Evolutionary conservation across 2,797 vertebrate species (phyloP).

Genomic region (Gambusia yucatana): DNA sequence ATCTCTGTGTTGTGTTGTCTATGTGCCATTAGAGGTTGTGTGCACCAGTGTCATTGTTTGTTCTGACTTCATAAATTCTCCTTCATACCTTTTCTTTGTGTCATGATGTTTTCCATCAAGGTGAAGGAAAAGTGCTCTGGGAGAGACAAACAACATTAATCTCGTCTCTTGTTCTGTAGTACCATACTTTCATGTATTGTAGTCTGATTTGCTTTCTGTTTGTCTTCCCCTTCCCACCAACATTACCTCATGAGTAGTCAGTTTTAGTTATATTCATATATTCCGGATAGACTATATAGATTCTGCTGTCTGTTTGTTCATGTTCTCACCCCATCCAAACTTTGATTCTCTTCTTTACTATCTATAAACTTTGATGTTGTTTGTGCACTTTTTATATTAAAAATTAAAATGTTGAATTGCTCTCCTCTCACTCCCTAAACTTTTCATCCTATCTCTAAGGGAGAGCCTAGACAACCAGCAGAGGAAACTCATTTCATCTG

Average conservation of each 20-base stretch:
- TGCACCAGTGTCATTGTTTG: conserved; percentile 1
- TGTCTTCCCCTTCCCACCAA: background rate
- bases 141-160: conserved; percentile 6
- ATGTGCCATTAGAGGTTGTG: background rate
- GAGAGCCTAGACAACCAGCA: no score
- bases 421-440: no score
- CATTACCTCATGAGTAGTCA: background rate
- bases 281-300: background rate
- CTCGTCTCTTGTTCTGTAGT: background rate
- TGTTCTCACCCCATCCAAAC: background rate
- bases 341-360: background rate
- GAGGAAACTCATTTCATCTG: no score
- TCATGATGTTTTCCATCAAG: conserved; percentile 7
- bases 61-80: conserved; percentile 6
- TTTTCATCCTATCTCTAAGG: no score
- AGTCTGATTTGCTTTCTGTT: conserved; percentile 1
- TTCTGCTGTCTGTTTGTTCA: background rate
- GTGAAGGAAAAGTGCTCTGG: background rate
- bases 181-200: background rate
- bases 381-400: background rate
- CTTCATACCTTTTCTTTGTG: background rate
- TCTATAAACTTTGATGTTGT: no score
- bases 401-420: background rate
- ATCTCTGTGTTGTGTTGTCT: background rate
- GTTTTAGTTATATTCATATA: background rate